Evolutionary conservation across 1,140 invertebrate species (phyloP), one percentile per base, ranked within the genome.

Genomic region (Neotoxoptera formosana): DNA sequence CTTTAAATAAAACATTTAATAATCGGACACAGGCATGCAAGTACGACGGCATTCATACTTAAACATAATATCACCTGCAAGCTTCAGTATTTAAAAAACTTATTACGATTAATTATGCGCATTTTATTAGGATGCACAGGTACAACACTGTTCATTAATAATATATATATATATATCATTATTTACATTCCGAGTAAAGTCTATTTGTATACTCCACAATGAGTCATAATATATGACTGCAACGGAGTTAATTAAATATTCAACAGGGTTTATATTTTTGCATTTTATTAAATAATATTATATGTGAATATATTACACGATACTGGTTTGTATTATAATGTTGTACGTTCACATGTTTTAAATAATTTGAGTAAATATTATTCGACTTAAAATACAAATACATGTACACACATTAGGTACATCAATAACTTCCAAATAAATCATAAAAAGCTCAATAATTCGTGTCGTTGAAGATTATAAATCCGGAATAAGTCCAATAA

Each of bases 1-100:
- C 21, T 56, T 41, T 56, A 89, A 89, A 89, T 56, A 56, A 89
- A 34, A 88, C 45, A 53, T n/a, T 34, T 53, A 34, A 89, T 89
- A 36, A 89, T 53, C 7, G 34, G 20, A 36, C 7, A 45, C 60
- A 17, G n/a, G 11, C n/a, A n/a, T 67, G 30, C 60, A 67, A n/a
- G 60, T 76, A 34, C n/a, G 20, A 53, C 51, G 51, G 14, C 17
- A 34, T 76, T n/a, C 30, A 17, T 76, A n/a, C 60, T 76, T 76
- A 17, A 76, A 76, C 14, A n/a, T n/a, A n/a, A n/a, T 76, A n/a
- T 76, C 7, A n/a, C n/a, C 60, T n/a, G n/a, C n/a, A 76, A n/a
- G 60, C 14, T 76, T 34, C 60, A 76, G n/a, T 34, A 2, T 7
- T n/a, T 20, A n/a, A n/a, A n/a, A 76, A n/a, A 76, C 60, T 1